Evolutionary conservation across 2,888 invertebrate genomes (phyloP), one percentile per base, ranked within the genome.

Genomic region (Andrena dorsata): DNA sequence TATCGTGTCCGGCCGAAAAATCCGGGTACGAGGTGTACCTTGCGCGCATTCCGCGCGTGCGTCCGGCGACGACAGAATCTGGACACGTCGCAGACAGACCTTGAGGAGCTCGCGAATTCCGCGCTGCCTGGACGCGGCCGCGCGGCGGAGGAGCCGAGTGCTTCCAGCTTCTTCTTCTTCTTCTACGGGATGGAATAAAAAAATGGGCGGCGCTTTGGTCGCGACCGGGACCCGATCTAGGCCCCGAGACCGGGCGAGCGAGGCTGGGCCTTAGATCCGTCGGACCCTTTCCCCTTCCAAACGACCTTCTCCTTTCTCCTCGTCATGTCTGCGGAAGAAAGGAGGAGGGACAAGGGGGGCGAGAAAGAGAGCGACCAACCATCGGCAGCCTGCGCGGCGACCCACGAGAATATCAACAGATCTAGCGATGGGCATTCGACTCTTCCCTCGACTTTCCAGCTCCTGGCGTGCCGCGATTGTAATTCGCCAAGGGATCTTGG

Each of bases 191-290:
- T 81, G 89, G 90, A 90, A 90, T 90, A 92, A 93, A 93, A 93
- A 93, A 93, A 93, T 93, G 93, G 93, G 93, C 93, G 93, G 93
- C 90, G 92, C 93, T 86, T 92, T 92, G 92, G 90, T 92, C 90
- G 89, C 91, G 86, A 87, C 88, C 41, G 84, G 88, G 87, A 81
- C 72, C 81, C 83, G 87, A 89, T 90, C 89, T 88, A 89, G 88
- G 84, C 83, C 84, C 82, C 68, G 86, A 87, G 82, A 84, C 58
- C 73, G 83, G 83, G 80, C 79, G 63, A 89, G 77, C 90, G 88
- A 92, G 92, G 92, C 84, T 88, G 92, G 90, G 90, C 90, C 90
- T 91, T 89, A 90, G 89, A 90, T 88, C 86, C 83, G 85, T 83
- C 85, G 75, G 87, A 77, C 84, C 90, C 86, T 85, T 84, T 80